Evolutionary conservation across 2,797 vertebrate species (phyloP), one percentile per base, ranked within the genome.

Genomic region (Darevskia nairensis): DNA sequence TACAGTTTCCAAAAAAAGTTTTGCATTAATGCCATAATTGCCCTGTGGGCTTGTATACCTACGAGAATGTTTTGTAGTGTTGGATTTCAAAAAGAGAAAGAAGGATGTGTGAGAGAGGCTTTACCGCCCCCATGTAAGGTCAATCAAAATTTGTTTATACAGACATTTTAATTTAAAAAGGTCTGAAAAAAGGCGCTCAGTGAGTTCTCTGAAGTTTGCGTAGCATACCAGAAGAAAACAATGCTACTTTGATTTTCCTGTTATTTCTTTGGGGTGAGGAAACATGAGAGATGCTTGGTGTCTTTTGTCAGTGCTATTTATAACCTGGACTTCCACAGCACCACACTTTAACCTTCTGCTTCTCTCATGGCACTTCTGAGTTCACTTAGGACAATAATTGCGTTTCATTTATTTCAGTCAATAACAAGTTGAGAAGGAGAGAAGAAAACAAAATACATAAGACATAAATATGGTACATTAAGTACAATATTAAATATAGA

Each of bases 1-100:
- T 75, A 89, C 39, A 69, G 82, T 93, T 94, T 95, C 59, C 72
- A 81, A 95, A 90, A 95, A 89, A 77, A 88, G 72, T 93, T 94
- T 91, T 86, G 41, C 69, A 88, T 94, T 92, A 93, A 93, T 92
- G 85, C 81, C 93, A 0, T 88, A 90, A 92, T 87, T 94, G 79
- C 92, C 93, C 91, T 89, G 25, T 68, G 86, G 91, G 86, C 92
- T 85, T 81, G 13, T 91, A 86, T 86, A 91, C 46, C 88, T 87
- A 87, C 0, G 1, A 93, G 91, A n/a, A 89, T 77, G 89, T 94
- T 82, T 82, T 72, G n/a, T 44, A 75, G 50, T 87, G 35, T 91
- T 91, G 35, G 77, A 27, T 59, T 89, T 89, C 78, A 84, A 87
- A 39, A n/a, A 79, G 66, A 79, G 44, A 74, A 80, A 19, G 27